Conservation (phyloP, 92 coral and sea anemone species). For the Porites divaricata region DNA sequence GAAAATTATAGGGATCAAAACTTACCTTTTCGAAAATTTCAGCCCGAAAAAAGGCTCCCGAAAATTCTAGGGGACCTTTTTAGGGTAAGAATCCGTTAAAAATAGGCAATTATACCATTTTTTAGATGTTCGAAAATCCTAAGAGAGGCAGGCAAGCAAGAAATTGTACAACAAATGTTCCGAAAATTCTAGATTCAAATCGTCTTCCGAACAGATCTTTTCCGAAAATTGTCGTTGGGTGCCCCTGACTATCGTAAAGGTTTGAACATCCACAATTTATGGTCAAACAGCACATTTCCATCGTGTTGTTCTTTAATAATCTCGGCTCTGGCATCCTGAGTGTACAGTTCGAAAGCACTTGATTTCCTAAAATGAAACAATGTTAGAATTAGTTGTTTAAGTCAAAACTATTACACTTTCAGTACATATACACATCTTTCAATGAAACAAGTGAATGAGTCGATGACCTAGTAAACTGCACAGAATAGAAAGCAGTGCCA, state of each 20-base stretch:
- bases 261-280: constrained; percentile 35
- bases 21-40: too few species aligned
- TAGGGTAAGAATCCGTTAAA: too few species aligned
- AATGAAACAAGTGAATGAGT: constrained; percentile 17
- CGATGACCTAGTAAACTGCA: constrained; percentile 1
- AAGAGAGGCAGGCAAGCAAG: too few species aligned
- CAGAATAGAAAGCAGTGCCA: neutral
- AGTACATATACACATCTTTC: neutral
- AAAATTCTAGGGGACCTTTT: too few species aligned
- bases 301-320: constrained; percentile 33
- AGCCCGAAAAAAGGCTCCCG: too few species aligned
- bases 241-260: constrained; percentile 33
- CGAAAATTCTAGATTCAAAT: too few species aligned
- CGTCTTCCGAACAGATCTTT: too few species aligned
- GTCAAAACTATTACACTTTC: constrained; percentile 8
- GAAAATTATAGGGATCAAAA: too few species aligned
- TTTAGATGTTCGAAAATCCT: too few species aligned
- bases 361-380: constrained; percentile 26
- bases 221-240: too few species aligned
- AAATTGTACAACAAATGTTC: too few species aligned
- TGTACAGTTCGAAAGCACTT: constrained; percentile 15
- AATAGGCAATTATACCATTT: too few species aligned
- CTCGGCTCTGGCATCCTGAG: constrained; percentile 35
- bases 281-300: constrained; percentile 11
- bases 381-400: neutral